phyloP scores from a whole-genome alignment of 1,140 invertebrate species.

The Glossosoma conforme region DNA sequence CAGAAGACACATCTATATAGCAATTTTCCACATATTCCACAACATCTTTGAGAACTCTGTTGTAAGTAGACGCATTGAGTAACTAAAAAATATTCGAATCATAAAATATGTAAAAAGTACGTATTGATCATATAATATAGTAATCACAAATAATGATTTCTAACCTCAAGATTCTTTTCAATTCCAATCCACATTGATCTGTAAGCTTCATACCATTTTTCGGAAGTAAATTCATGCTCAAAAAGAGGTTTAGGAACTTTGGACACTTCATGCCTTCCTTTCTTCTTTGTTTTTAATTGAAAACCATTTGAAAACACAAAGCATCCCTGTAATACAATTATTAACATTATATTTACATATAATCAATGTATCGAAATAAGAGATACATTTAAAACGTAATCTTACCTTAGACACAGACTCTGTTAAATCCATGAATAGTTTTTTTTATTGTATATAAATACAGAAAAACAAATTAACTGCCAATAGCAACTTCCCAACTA shows the following conservation, averaged over 20 bases:
- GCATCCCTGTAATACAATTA: constrained; percentile 17
- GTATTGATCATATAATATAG: not conserved
- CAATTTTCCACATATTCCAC: constrained; percentile 26
- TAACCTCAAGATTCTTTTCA: constrained; percentile 23
- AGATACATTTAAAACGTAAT: too few species aligned
- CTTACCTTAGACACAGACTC: too few species aligned
- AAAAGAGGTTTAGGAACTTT: constrained; percentile 12
- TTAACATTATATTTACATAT: too few species aligned
- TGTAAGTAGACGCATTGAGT: constrained; percentile 20
- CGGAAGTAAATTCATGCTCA: constrained; percentile 14
- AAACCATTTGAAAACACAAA: constrained; percentile 28
- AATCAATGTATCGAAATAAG: too few species aligned
- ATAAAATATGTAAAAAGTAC: not conserved
- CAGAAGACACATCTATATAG: constrained; percentile 12
- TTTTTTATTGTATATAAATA: too few species aligned
- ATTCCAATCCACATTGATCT: constrained; percentile 16
- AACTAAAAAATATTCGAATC: constrained; percentile 9
- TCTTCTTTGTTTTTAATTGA: constrained; percentile 4
- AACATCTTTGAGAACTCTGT: constrained; percentile 19
- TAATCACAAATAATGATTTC: not conserved
- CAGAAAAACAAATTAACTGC: too few species aligned
- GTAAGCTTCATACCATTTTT: constrained; percentile 21
- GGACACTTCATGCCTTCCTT: constrained; percentile 9
- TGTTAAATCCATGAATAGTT: too few species aligned
- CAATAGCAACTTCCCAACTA: too few species aligned